A percentile compares a stretch with the other conserved stretches of the same genome.
Conservation (phyloP, 2,888 invertebrate genomes). For the Noctua pronuba region DNA sequence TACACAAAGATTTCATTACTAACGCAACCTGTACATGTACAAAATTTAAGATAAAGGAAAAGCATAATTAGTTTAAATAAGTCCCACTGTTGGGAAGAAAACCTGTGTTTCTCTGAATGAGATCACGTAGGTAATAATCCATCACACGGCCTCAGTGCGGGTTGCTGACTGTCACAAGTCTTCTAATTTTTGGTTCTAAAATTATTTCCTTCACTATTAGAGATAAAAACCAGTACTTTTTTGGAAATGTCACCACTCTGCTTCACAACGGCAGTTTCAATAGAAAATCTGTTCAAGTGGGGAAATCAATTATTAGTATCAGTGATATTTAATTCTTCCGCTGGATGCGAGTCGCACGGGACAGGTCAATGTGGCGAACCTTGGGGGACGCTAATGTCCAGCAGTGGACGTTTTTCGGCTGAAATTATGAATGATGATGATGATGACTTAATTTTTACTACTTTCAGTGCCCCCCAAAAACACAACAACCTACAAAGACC, state of each 20-base stretch:
- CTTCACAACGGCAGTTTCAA: not conserved
- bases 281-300: not conserved
- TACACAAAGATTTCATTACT: not conserved
- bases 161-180: not conserved
- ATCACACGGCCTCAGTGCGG: not conserved
- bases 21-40: not conserved
- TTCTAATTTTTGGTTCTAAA: not conserved
- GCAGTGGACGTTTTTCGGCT: too few relatives aligned
- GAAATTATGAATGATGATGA: too few relatives aligned
- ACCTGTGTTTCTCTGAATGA: not conserved
- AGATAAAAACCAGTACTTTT: not conserved
- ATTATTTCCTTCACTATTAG: not conserved
- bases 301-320: not conserved
- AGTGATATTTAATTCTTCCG: not conserved
- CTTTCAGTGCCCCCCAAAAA: not conserved
- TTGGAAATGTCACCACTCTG: not conserved
- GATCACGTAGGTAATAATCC: not conserved
- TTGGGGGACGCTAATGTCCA: too few relatives aligned
- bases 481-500: not conserved
- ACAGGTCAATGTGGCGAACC: too few relatives aligned
- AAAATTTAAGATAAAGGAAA: not conserved
- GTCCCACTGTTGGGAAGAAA: not conserved
- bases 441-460: not conserved
- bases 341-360: too few relatives aligned
- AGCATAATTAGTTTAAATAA: not conserved